These are phyloP conservation scores for Ptychoptera albimana DNA, from an alignment of 2,888 invertebrate genomes.

Conservation along the genomic window DNA sequence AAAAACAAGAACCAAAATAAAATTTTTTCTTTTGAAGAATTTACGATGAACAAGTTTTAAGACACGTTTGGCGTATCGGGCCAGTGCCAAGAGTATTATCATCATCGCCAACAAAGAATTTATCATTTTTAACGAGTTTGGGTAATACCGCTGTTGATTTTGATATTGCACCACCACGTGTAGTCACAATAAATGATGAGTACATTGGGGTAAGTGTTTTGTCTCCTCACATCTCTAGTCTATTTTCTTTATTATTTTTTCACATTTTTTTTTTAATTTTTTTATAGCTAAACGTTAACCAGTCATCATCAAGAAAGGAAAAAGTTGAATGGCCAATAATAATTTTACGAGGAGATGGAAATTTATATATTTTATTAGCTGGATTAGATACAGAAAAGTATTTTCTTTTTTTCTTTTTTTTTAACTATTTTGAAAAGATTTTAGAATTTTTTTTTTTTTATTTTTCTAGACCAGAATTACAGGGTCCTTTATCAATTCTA, in stretches of 20 bases:
- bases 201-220: neutral
- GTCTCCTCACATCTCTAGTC: too few relatives aligned
- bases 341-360: constrained; percentile 70
- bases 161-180: constrained; percentile 48
- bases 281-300: neutral
- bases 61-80: constrained; percentile 36
- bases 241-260: neutral
- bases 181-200: neutral
- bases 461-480: constrained; percentile 31
- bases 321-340: constrained; percentile 54
- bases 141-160: constrained; percentile 81
- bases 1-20: neutral
- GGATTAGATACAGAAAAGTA: constrained; percentile 32
- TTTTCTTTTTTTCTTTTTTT: constrained; percentile 11
- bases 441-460: neutral
- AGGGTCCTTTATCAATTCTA: constrained; percentile 64
- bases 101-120: constrained; percentile 1
- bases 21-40: constrained; percentile 14
- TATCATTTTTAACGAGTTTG: constrained; percentile 34
- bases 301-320: constrained; percentile 14
- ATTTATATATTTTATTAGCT: constrained; percentile 43
- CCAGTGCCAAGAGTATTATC: constrained; percentile 20
- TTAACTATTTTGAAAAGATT: neutral
- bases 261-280: neutral
- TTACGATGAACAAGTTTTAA: constrained; percentile 27